phyloP scores from a whole-genome alignment of 2,888 invertebrate species.

The Ametastegia equiseti region DNA sequence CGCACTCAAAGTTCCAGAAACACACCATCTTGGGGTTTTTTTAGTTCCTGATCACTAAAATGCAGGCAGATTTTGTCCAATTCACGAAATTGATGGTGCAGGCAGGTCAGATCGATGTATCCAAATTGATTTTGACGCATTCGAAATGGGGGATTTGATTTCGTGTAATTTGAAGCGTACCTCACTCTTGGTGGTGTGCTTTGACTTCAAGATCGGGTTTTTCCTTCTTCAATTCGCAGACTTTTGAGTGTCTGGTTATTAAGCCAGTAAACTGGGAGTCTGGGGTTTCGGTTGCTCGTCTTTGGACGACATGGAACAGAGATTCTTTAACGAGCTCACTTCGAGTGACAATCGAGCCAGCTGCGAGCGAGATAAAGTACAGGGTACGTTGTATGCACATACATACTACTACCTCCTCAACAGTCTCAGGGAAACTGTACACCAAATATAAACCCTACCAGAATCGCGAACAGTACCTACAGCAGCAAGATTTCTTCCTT shows the following conservation, averaged over 20 bases:
- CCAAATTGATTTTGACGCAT: too few relatives aligned
- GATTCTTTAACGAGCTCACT: constrained; percentile 31
- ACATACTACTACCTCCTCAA: neutral
- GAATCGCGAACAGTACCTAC: neutral
- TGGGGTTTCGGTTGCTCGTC: neutral
- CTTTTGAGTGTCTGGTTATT: constrained; percentile 2
- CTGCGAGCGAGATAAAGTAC: constrained; percentile 9
- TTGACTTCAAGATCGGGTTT: neutral
- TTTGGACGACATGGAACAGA: constrained; percentile 7
- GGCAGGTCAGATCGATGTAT: too few relatives aligned
- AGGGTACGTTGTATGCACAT: neutral
- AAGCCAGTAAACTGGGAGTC: neutral
- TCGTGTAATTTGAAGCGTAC: neutral
- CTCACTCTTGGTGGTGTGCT: neutral
- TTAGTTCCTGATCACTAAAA: too few relatives aligned
- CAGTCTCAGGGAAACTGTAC: neutral
- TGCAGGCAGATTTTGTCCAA: too few relatives aligned
- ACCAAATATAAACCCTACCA: neutral
- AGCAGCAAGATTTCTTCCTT: neutral
- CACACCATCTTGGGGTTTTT: too few relatives aligned
- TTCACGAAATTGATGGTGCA: too few relatives aligned
- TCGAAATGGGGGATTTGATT: too few relatives aligned
- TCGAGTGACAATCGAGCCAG: constrained; percentile 33
- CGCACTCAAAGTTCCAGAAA: too few relatives aligned
- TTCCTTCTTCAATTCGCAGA: neutral